phyloP scores from a whole-genome alignment of 2,797 vertebrate genomes.

The Taenioides sp. region DNA sequence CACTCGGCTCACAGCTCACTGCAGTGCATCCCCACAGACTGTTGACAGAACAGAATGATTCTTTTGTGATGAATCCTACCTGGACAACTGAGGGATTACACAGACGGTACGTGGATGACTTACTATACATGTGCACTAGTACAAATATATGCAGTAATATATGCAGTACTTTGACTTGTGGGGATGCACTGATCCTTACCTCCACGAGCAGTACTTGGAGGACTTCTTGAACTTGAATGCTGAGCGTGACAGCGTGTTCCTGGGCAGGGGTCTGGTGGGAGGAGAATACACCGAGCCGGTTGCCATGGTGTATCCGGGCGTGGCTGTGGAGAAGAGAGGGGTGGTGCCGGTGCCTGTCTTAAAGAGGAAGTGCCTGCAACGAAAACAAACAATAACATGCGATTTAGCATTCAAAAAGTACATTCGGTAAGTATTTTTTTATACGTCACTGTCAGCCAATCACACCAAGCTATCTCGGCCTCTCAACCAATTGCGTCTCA shows the following conservation, averaged over 20 bases:
- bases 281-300: constrained; percentile 98
- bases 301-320: constrained; percentile 98
- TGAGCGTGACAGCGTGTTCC: constrained; percentile 95
- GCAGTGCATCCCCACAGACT: no score
- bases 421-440: neutral
- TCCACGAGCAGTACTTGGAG: constrained; percentile 97
- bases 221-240: constrained; percentile 99
- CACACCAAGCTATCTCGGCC: neutral
- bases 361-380: constrained; percentile 97
- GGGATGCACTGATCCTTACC: constrained; percentile 44
- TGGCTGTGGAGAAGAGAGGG: constrained; percentile 97
- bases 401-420: neutral
- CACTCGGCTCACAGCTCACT: no score
- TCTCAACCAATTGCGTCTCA: neutral
- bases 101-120: no score
- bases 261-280: constrained; percentile 94
- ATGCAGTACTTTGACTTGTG: neutral
- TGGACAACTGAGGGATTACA: no score
- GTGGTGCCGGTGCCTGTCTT: constrained; percentile 98
- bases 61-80: no score
- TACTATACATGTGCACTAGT: no score
- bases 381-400: constrained; percentile 5
- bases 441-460: neutral
- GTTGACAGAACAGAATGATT: no score
- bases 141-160: no score